Base-by-base conservation (phyloP, 2,888 invertebrate genomes). In the Oligia strigilis region DNA sequence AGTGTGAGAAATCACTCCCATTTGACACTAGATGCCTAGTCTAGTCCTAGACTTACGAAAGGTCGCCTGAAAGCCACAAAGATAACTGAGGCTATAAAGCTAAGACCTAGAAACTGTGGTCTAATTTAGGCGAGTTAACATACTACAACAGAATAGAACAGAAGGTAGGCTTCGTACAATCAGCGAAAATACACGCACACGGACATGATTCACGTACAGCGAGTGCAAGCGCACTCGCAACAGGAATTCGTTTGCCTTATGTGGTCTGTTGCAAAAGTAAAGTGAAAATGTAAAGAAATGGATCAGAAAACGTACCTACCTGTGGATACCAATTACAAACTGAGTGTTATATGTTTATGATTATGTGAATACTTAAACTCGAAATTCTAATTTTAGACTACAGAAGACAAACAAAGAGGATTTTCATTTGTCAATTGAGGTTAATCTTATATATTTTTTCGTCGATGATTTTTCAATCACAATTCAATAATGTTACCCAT, bases 1-100 rank as follows among this genome's bases (percentile, higher is more conserved):
- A 29, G 29, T 29, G 29, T 29, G 29, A 29, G 0, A 29, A 75
- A 75, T 6, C 29, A 75, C 14, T 14, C 23, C 14, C 36, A 6
- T 75, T 75, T 49, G 23, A 43, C 40, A 43, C 43, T n/a, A 55
- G 8, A 19, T 58, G 29, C 29, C 29, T 29, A 29, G 29, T 29
- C 29, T 29, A 29, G 29, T 29, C 29, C 29, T 29, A 29, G 29
- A 29, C 29, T 29, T 29, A 29, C 29, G 1, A 29, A 13, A 40
- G 82, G 76, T 46, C 55, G 8, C 40, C 49, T 40, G 66, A 40
- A 74, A 71, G 29, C 6, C 55, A 49, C 55, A 14, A 49, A 70
- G 13, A 66, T n/a, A 76, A 80, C 55, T 55, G n/a, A 52, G 64
- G 84, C 69, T 69, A 71, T 67, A 74, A 81, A 62, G 65, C 58